These are phyloP conservation scores for Cephus runcator DNA, from an alignment of 2,888 invertebrate species.

Conservation along the genomic window DNA sequence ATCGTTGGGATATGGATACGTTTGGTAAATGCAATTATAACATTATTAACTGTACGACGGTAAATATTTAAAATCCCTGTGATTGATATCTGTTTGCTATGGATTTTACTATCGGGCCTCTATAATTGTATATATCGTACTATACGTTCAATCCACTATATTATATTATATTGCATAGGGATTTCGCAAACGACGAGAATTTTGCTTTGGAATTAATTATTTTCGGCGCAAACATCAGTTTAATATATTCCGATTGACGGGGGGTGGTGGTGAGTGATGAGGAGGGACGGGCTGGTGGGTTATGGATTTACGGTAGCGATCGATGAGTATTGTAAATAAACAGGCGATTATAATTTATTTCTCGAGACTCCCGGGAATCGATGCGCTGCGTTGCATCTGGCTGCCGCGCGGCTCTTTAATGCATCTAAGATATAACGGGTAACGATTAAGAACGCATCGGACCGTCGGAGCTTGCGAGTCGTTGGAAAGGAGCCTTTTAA, in stretches of 20 bases:
- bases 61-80: constrained; percentile 50
- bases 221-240: constrained; percentile 55
- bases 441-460: neutral
- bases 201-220: constrained; percentile 55
- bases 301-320: neutral
- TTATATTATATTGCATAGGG: neutral
- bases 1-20: neutral
- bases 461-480: neutral
- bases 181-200: constrained; percentile 21
- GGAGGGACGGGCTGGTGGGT: too few species aligned
- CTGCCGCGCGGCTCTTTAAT: neutral
- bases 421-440: neutral
- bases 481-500: neutral
- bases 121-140: neutral
- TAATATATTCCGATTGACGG: constrained; percentile 57
- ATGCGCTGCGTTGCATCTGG: neutral
- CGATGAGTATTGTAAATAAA: neutral
- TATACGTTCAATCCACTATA: neutral
- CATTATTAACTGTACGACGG: constrained; percentile 48
- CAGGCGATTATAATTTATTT: neutral
- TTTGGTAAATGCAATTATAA: constrained; percentile 33
- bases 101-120: constrained; percentile 9
- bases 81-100: constrained; percentile 50
- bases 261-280: too few species aligned
- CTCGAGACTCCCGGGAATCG: neutral